Evolutionary conservation across 1,140 invertebrate genomes (phyloP).

Genomic region (Microvelia longipes): DNA sequence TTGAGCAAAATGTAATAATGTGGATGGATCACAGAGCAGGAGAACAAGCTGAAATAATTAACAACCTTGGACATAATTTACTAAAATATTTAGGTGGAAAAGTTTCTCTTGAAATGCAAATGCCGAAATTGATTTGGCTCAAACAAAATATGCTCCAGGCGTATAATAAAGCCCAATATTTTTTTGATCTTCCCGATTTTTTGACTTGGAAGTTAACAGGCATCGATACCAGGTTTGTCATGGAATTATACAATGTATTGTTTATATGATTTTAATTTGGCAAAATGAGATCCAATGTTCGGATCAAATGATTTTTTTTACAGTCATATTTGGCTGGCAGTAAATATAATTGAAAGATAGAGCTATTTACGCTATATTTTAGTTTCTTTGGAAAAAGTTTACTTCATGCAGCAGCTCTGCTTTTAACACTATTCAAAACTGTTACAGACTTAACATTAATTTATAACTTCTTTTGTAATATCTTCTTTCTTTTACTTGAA

Average conservation of each 20-base stretch:
- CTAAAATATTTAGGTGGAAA: slow-evolving; percentile 77
- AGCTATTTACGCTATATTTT: too few species aligned
- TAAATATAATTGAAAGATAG: too few species aligned
- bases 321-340: too few species aligned
- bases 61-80: slow-evolving; percentile 54
- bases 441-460: too few species aligned
- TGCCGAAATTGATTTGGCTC: slow-evolving; percentile 88
- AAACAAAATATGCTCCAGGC: slow-evolving; percentile 58
- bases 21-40: slow-evolving; percentile 94
- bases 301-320: too few species aligned
- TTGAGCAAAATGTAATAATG: slow-evolving; percentile 75
- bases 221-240: slow-evolving; percentile 46
- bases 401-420: too few species aligned
- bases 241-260: too few species aligned
- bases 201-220: slow-evolving; percentile 83
- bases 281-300: slow-evolving; percentile 3
- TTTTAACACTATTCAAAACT: too few species aligned
- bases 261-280: not conserved
- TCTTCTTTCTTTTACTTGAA: too few species aligned
- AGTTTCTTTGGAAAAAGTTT: too few species aligned
- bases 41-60: slow-evolving; percentile 67
- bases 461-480: too few species aligned
- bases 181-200: slow-evolving; percentile 89
- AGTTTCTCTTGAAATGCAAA: slow-evolving; percentile 89
- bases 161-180: slow-evolving; percentile 51